Evolutionary conservation across 1,140 invertebrate genomes (phyloP), one percentile per base, ranked within the genome.

Genomic region (Diorhabda elongata): DNA sequence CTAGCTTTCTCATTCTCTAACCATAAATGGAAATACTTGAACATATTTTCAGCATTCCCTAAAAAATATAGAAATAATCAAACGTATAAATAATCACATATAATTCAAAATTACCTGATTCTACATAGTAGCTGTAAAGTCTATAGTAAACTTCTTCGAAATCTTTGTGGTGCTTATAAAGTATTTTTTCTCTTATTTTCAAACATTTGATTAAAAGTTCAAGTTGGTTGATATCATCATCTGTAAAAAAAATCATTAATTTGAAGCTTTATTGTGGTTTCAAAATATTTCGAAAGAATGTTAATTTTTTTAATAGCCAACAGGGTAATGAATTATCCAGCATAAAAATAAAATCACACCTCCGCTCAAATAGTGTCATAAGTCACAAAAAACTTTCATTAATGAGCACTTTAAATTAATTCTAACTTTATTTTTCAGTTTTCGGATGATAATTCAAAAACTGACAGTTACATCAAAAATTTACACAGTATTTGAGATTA

Each of bases 11-110:
- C 74, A 60, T 73, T 72, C 65, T 74, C 73, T 26, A 77, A 61
- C 74, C 74, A 77, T 9, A 74, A 58, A 69, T 75, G 71, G 58
- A 77, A 77, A 73, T 76, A 77, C 61, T 74, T 76, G 57, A 75
- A 74, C 73, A 75, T 74, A 69, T 74, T 74, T 70, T 74, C 68
- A 4, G 69, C 67, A 61, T 77, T 73, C 41, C 73, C 75, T 76
- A 61, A 42, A 71, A 74, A 65, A 70, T 43, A 26, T 9, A 66
- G 56, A 67, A n/a, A 8, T 52, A 4, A 52, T 52, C n/a, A 41
- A 4, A 44, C 9, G 43, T 56, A 5, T 5, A 66, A 59, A 56
- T 45, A 8, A 59, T 65, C 9, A 64, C 44, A 11, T 41, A 61
- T 61, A 64, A 4, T 6, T 44, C 44, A 64, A 52, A 52, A 8